phyloP scores from a whole-genome alignment of 2,113 vertebrate species.

The Siniperca chuatsi region DNA sequence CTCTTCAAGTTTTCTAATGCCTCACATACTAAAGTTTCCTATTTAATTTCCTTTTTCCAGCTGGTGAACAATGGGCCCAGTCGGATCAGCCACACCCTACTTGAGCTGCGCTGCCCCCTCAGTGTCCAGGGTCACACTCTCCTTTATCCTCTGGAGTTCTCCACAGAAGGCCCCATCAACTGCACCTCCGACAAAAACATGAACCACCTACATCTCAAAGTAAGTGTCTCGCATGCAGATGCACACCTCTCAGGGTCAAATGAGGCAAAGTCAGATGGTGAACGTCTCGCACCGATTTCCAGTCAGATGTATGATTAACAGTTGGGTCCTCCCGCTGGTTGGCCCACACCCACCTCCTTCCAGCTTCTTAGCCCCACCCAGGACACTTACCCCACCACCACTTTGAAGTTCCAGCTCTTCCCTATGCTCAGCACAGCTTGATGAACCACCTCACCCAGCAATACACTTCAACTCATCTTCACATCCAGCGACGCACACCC shows the following conservation, averaged over 20 bases:
- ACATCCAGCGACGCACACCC: conserved; percentile 21
- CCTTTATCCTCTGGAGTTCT: conserved; percentile 87
- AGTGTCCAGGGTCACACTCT: conserved; percentile 78
- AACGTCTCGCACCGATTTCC: conserved; percentile 48
- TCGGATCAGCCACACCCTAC: conserved; percentile 85
- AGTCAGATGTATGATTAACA: conserved; percentile 55
- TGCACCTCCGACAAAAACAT: conserved; percentile 84
- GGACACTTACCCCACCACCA: conserved; percentile 61
- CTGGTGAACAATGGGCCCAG: conserved; percentile 91
- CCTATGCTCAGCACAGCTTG: conserved; percentile 52
- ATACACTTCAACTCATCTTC: conserved; percentile 45
- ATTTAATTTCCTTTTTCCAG: conserved; percentile 68
- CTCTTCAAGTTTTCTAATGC: background rate
- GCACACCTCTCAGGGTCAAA: conserved; percentile 39
- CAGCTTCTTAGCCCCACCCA: conserved; percentile 70
- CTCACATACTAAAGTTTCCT: conserved; percentile 7
- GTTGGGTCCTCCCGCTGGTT: conserved; percentile 29
- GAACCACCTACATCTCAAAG: conserved; percentile 86
- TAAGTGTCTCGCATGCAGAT: conserved; percentile 63
- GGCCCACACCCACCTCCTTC: conserved; percentile 67
- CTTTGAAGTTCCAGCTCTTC: conserved; percentile 73
- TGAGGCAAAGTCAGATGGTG: conserved; percentile 28
- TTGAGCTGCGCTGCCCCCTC: conserved; percentile 89
- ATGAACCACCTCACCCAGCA: conserved; percentile 63
- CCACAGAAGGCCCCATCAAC: conserved; percentile 85